Conservation (phyloP, 2,113 vertebrate genomes). For the Barnardius zonarius region DNA sequence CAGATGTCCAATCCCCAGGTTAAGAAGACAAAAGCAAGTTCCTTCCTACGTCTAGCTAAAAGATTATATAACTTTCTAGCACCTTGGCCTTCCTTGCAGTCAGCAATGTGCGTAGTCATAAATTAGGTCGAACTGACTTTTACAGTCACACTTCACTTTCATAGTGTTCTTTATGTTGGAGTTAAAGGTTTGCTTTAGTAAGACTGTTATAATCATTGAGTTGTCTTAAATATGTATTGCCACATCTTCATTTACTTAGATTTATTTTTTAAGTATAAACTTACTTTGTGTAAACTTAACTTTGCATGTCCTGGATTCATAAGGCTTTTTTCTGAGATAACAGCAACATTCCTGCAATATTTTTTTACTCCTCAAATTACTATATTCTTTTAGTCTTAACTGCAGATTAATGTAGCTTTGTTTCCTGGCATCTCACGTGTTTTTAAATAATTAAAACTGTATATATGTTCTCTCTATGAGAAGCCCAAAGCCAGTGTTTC, state of each 20-base stretch:
- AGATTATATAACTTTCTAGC: background rate
- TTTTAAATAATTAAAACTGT: background rate
- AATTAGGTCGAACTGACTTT: background rate
- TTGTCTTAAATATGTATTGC: background rate
- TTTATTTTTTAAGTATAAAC: background rate
- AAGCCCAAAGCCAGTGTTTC: background rate
- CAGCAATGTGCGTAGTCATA: background rate
- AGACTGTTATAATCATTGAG: background rate
- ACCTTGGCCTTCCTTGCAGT: background rate
- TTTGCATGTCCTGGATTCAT: background rate
- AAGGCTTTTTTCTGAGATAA: background rate
- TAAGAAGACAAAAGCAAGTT: background rate
- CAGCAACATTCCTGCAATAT: background rate
- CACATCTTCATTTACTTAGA: background rate
- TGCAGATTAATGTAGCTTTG: background rate
- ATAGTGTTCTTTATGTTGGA: background rate
- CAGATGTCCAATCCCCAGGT: background rate
- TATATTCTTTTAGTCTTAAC: background rate
- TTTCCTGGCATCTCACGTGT: fast-evolving
- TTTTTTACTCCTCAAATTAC: background rate
- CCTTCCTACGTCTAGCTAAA: background rate
- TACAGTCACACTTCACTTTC: background rate
- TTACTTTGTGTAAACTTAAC: background rate
- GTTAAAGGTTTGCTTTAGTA: background rate
- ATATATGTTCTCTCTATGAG: background rate